Percentiles rank a stretch among this genome's conserved stretches.
Conservation (phyloP, 2,113 vertebrate species). For the Paraplagusia blochii region DNA sequence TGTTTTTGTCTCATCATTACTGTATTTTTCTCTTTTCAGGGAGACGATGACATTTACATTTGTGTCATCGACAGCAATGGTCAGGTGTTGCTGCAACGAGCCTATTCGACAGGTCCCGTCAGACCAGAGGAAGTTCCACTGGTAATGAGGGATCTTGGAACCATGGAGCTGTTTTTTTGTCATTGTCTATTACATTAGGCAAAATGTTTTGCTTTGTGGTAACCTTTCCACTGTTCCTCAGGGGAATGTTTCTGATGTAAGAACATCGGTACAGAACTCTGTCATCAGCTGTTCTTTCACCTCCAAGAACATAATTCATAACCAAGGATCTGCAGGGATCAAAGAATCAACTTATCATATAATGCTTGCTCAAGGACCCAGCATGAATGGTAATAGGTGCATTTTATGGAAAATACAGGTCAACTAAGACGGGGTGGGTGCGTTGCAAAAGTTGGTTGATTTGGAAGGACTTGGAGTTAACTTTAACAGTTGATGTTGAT, state of each 20-base stretch:
- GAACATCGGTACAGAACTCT: conserved; percentile 36
- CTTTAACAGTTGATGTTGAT: too few species aligned
- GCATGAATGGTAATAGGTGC: conserved; percentile 44
- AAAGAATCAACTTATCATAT: conserved; percentile 58
- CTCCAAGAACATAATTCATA: conserved; percentile 65
- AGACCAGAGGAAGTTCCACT: conserved; percentile 45
- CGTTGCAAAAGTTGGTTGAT: too few species aligned
- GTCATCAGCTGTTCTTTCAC: conserved; percentile 75
- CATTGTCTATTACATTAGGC: too few species aligned
- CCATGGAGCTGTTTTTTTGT: too few species aligned
- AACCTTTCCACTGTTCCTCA: conserved; percentile 34
- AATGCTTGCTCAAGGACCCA: conserved; percentile 66
- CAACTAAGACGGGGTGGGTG: too few species aligned
- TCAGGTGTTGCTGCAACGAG: conserved; percentile 58
- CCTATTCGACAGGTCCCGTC: conserved; percentile 56
- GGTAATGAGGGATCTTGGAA: conserved; percentile 48
- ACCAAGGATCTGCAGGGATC: conserved; percentile 23
- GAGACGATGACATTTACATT: conserved; percentile 78
- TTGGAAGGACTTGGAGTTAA: too few species aligned
- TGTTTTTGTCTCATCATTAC: neutral
- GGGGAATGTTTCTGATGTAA: conserved; percentile 63
- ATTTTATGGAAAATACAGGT: neutral
- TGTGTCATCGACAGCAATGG: conserved; percentile 50
- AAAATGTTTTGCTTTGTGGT: too few species aligned
- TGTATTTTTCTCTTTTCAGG: conserved; percentile 51